Conservation (phyloP, 2,113 vertebrate genomes). For the Rhineura floridana region DNA sequence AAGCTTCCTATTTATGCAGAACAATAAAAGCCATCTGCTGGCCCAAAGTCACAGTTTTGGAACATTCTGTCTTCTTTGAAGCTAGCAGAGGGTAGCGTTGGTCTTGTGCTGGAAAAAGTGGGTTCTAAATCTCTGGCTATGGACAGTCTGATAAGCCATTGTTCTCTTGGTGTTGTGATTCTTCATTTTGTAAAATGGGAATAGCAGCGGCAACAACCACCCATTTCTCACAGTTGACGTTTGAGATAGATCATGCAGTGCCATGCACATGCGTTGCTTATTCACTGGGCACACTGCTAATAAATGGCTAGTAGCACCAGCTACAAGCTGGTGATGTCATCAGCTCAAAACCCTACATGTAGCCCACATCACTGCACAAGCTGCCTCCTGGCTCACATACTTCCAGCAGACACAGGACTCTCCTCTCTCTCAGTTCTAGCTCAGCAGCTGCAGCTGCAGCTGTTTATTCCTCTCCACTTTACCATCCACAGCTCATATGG, state of each 20-base stretch:
- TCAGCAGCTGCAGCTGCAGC: not conserved
- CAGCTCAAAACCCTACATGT: not conserved
- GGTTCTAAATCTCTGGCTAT: not conserved
- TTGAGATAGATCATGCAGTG: not conserved
- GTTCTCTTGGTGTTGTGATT: not conserved
- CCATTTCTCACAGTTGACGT: not conserved
- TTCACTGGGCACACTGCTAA: too few species aligned
- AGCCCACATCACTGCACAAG: not conserved
- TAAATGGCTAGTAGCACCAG: not conserved
- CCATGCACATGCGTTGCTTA: not conserved
- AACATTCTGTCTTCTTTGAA: slow-evolving; percentile 37
- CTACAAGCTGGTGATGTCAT: not conserved
- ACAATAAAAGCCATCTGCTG: slow-evolving; percentile 26
- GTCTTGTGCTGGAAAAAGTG: not conserved
- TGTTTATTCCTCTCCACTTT: not conserved
- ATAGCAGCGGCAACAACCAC: not conserved
- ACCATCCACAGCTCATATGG: not conserved
- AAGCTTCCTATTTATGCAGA: slow-evolving; percentile 62
- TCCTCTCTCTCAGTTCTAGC: not conserved
- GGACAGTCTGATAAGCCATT: not conserved
- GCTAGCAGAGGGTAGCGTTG: not conserved
- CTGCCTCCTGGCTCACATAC: not conserved
- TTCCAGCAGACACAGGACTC: not conserved
- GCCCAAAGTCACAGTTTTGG: slow-evolving; percentile 39
- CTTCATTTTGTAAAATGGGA: not conserved